These are phyloP conservation scores for Amitus sp. DNA, from an alignment of 2,888 invertebrate genomes.

Conservation along the genomic window DNA sequence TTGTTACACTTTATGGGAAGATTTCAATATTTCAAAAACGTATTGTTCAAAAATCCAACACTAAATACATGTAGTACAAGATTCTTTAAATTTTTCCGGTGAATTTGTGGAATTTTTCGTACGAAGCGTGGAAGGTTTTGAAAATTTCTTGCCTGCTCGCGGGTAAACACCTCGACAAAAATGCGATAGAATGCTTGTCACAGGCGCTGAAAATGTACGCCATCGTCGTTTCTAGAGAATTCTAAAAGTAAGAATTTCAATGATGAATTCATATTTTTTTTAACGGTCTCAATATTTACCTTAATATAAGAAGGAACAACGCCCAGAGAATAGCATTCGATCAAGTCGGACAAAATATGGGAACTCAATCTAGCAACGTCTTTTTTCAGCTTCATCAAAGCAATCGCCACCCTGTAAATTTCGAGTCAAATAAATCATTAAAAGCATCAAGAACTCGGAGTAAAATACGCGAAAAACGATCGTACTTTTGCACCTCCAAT, in stretches of 20 bases:
- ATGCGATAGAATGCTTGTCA: constrained; percentile 53
- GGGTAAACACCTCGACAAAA: constrained; percentile 54
- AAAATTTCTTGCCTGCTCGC: constrained; percentile 54
- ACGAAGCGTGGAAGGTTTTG: constrained; percentile 51
- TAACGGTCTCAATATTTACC: constrained; percentile 43
- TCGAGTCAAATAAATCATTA: background rate
- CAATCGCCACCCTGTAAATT: constrained; percentile 44
- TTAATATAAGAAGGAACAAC: constrained; percentile 50
- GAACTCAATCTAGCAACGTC: constrained; percentile 52
- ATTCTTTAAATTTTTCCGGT: constrained; percentile 55
- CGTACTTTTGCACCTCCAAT: constrained; percentile 57
- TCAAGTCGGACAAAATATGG: constrained; percentile 56
- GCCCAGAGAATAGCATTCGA: constrained; percentile 48
- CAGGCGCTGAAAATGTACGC: constrained; percentile 54
- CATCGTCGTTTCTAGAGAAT: constrained; percentile 52
- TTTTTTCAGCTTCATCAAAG: constrained; percentile 54
- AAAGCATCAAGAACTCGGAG: background rate
- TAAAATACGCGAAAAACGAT: constrained; percentile 12
- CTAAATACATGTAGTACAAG: background rate
- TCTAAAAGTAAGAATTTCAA: constrained; percentile 40
- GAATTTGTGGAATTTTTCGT: constrained; percentile 58
- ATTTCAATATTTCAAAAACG: background rate
- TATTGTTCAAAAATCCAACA: background rate
- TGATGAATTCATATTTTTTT: constrained; percentile 7
- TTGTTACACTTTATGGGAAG: background rate